Base-by-base conservation (phyloP, 1,140 invertebrate genomes). In the Temnothorax nylanderi region DNA sequence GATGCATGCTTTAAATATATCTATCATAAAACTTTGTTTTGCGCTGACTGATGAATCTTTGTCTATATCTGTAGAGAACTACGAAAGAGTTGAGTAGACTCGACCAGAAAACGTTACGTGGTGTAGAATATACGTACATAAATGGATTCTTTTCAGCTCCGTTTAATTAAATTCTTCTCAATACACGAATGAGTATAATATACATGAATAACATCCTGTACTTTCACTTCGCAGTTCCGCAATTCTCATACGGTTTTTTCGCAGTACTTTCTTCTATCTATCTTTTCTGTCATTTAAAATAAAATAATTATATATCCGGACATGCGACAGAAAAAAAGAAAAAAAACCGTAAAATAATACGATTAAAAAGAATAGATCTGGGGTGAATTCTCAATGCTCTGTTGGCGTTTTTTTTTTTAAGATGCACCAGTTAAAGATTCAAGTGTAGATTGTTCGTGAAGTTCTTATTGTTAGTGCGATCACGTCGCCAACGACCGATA, bases 1-100 rank as follows among this genome's bases (percentile, higher is more conserved):
- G 26, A 71, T 37, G 47, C 11, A 10, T 41, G n/a, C 56, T 56
- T 56, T 91, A 87, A 92, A 87, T 80, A 49, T 76, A 26, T 64
- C n/a, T 60, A 41, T 60, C 49, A 32, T 41, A 21, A 80, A 47
- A 78, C 2, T 32, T 58, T 64, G n/a, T 67, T 58, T 37, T 3
- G 7, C 4, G 18, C 49, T 26, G 26, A 21, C 16, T 56, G 13
- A 49, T 34, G 0, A 71, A 56, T 58, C 3, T 54, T 54, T 26
- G 13, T 80, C 13, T 16, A 64, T 2, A 8, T 37, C 13, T 67
- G 8, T 37, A 54, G 32, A 51, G 51, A 37, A 67, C 7, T 34
- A 49, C 18, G 4, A 76, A 47, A 41, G 37, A 47, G 6, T 54
- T 6, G 3, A 58, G 16, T 69, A 80, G n/a, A 56, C 16, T n/a